Evolutionary conservation across 2,888 invertebrate genomes (phyloP).

Genomic region (Lutraria lutraria): DNA sequence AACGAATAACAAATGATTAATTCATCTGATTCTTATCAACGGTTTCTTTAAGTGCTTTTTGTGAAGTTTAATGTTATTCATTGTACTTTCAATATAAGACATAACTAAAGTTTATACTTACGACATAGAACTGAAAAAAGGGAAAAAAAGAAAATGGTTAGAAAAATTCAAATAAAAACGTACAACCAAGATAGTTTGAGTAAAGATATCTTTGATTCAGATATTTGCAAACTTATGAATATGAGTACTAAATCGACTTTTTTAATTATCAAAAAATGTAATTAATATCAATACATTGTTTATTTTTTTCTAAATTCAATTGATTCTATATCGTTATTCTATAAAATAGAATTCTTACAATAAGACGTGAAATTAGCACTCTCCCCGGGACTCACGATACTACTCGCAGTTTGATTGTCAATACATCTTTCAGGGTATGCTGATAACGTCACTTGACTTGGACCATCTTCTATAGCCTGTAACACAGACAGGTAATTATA

Average conservation of each 20-base stretch:
- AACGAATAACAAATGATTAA: too few relatives aligned
- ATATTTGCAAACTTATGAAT: too few relatives aligned
- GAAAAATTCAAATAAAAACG: neutral
- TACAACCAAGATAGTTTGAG: too few relatives aligned
- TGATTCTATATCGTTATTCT: neutral
- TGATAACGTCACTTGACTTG: conserved; percentile 55
- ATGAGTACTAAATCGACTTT: too few relatives aligned
- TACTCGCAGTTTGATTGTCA: conserved; percentile 62
- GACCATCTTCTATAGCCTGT: conserved; percentile 63
- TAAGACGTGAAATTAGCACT: conserved; percentile 54
- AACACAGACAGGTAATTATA: neutral
- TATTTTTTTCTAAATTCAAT: too few relatives aligned
- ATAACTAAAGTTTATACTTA: conserved; percentile 41
- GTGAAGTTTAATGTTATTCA: too few relatives aligned
- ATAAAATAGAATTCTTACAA: conserved; percentile 47
- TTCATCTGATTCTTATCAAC: too few relatives aligned
- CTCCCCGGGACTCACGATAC: conserved; percentile 63
- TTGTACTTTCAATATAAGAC: too few relatives aligned
- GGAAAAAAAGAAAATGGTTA: conserved; percentile 11
- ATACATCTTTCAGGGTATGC: conserved; percentile 67
- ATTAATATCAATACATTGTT: too few relatives aligned
- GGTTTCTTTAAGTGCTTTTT: too few relatives aligned
- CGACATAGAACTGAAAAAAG: conserved; percentile 58
- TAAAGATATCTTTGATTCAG: too few relatives aligned
- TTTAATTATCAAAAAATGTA: too few relatives aligned